A percentile compares a stretch with the other conserved stretches of the same genome.
phyloP scores from a whole-genome alignment of 2,888 invertebrate species.

The Conistra vaccinii region DNA sequence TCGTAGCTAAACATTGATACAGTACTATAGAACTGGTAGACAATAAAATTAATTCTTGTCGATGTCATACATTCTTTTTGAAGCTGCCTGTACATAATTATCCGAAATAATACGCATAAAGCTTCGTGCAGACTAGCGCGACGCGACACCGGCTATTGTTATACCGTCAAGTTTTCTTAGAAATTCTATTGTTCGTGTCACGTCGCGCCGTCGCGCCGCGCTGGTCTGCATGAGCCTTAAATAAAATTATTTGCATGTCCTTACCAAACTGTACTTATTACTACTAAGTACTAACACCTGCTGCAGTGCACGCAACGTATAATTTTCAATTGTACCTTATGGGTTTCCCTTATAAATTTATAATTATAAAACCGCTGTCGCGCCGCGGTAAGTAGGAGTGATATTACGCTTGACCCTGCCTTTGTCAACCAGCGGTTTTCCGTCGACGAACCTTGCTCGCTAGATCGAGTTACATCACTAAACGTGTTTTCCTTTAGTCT shows the following conservation, averaged over 20 bases:
- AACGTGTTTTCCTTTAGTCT: constrained; percentile 51
- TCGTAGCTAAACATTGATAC: no score
- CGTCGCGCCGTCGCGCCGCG: no score
- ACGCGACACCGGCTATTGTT: no score
- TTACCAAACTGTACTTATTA: neutral
- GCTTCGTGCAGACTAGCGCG: no score
- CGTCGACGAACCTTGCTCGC: constrained; percentile 58
- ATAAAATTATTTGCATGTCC: neutral
- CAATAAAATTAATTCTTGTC: no score
- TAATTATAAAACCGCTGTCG: constrained; percentile 35
- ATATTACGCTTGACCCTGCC: constrained; percentile 59
- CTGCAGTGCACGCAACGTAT: constrained; percentile 1
- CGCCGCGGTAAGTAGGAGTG: constrained; percentile 51
- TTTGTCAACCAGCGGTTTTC: constrained; percentile 64
- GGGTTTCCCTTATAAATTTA: constrained; percentile 35
- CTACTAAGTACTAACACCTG: neutral
- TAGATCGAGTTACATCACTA: constrained; percentile 63
- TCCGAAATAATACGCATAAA: neutral
- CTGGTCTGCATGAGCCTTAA: no score
- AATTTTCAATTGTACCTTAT: constrained; percentile 10
- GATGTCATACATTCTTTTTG: no score
- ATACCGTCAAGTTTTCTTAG: no score
- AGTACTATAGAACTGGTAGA: neutral
- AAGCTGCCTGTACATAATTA: no score
- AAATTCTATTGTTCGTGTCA: no score